Percentiles rank a stretch among this genome's conserved stretches.
Evolutionary conservation across 1,140 invertebrate species (phyloP).

Genomic region (Sminthurides bifidus): DNA sequence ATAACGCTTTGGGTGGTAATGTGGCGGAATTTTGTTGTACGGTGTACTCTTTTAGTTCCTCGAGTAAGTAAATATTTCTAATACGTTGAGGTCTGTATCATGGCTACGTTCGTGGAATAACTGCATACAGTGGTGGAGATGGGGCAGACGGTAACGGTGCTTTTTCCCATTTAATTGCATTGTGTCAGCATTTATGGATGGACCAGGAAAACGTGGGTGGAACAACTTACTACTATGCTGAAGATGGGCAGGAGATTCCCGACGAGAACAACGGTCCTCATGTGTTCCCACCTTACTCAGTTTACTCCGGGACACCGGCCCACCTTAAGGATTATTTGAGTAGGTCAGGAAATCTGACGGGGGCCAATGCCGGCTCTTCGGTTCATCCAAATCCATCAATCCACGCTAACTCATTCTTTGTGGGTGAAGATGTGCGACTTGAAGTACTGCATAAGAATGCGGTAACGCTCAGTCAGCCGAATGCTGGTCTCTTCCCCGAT

Average conservation of each 20-base stretch:
- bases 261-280: slow-evolving; percentile 14
- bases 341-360: background rate
- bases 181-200: slow-evolving; percentile 34
- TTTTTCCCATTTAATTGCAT: background rate
- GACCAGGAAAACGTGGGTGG: slow-evolving; percentile 79
- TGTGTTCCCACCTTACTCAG: slow-evolving; percentile 42
- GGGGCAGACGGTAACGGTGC: slow-evolving; percentile 9
- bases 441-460: slow-evolving; percentile 66
- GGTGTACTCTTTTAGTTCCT: background rate
- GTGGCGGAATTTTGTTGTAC: background rate
- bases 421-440: slow-evolving; percentile 58
- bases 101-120: no score
- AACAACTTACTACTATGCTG: slow-evolving; percentile 80
- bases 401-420: slow-evolving; percentile 47
- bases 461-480: slow-evolving; percentile 55
- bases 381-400: slow-evolving; percentile 16
- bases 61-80: background rate
- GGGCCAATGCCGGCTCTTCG: slow-evolving; percentile 10
- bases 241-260: slow-evolving; percentile 35
- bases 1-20: background rate
- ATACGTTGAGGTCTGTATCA: background rate
- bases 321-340: slow-evolving; percentile 39
- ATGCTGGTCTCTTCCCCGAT: slow-evolving; percentile 53
- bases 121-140: no score
- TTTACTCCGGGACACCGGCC: slow-evolving; percentile 55